Conservation (phyloP, 64 coral and sea anemone species). For the Montipora efflorescens region DNA sequence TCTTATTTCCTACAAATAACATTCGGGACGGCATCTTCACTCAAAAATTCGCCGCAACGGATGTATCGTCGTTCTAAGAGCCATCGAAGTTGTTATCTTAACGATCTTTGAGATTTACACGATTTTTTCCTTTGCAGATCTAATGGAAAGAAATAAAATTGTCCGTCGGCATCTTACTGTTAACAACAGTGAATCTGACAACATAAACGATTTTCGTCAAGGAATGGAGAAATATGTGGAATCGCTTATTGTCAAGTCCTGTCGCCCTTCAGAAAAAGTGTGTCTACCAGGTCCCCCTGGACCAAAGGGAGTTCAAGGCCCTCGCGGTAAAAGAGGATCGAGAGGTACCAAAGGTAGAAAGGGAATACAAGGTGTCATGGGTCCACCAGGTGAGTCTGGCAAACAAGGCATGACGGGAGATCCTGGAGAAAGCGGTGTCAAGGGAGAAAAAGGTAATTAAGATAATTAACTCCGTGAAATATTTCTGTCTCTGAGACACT, state of each 20-base stretch:
- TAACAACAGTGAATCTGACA: background rate
- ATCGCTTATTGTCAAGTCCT: background rate
- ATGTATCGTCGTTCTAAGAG: too few relatives aligned
- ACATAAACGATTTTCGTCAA: background rate
- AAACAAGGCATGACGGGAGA: conserved; percentile 60
- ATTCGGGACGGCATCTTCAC: too few relatives aligned
- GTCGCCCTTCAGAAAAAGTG: conserved; percentile 25
- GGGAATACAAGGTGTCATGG: conserved; percentile 16
- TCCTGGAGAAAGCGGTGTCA: conserved; percentile 21
- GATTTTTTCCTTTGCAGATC: background rate
- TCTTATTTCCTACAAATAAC: too few relatives aligned
- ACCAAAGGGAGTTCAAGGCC: conserved; percentile 21
- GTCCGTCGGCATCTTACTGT: background rate
- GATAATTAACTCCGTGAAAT: background rate
- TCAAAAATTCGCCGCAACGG: too few relatives aligned
- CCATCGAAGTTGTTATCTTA: too few relatives aligned
- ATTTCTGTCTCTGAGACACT: background rate
- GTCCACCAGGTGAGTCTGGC: conserved; percentile 47
- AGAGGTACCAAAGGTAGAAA: conserved; percentile 21
- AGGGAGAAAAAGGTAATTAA: conserved; percentile 39
- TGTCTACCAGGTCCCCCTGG: conserved; percentile 56
- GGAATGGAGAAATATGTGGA: background rate
- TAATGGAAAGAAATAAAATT: background rate
- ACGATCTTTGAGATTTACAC: too few relatives aligned
- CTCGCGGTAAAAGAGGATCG: conserved; percentile 9